Evolutionary conservation across 2,888 invertebrate genomes (phyloP), one percentile per base, ranked within the genome.

Genomic region (Amblyjoppa proteus): DNA sequence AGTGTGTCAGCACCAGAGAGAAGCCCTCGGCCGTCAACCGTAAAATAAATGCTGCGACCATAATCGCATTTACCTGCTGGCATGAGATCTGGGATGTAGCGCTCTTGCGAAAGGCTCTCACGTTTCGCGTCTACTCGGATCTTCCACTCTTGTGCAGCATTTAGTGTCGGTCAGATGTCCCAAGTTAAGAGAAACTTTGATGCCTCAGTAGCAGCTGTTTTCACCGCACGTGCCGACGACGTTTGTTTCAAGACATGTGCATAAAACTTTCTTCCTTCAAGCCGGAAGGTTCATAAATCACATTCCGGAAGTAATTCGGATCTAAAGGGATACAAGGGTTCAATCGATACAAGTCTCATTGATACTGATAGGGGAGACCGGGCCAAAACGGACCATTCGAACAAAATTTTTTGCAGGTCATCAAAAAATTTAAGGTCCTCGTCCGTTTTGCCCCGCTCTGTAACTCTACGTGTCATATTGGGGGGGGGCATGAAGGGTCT

Each of bases 371-470:
- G 31, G 31, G 31, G 31, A 31, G 31, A 31, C 5, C 31, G 31
- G 31, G 31, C 4, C 3, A 31, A 31, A 31, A 31, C 31, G 3
- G 31, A 31, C 34, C 0, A 34, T 34, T 34, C 5, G 0, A 34
- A 34, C 0, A 34, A 0, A 34, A 6, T 34, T 34, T 6, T 34
- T 34, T 3, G 34, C 34, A 4, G 34, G 34, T 34, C 34, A 34
- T 34, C 34, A 5, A 6, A 34, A 34, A 41, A 41, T 41, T 1
- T 9, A 9, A 41, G 41, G 9, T 9, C 7, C 9, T 11, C 4
- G 51, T 51, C 0, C 51, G 3, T n/a, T 51, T 51, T 16, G 51
- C 51, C 16, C 77, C 9, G 81, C 66, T 58, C 83, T 41, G 9
- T 9, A 41, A 9, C 41, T 0, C 11, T 11, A 41, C 9, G 41